Percentiles rank a stretch among this genome's conserved stretches.
Conservation (phyloP, 2,797 vertebrate genomes). For the Prunella strophiata region DNA sequence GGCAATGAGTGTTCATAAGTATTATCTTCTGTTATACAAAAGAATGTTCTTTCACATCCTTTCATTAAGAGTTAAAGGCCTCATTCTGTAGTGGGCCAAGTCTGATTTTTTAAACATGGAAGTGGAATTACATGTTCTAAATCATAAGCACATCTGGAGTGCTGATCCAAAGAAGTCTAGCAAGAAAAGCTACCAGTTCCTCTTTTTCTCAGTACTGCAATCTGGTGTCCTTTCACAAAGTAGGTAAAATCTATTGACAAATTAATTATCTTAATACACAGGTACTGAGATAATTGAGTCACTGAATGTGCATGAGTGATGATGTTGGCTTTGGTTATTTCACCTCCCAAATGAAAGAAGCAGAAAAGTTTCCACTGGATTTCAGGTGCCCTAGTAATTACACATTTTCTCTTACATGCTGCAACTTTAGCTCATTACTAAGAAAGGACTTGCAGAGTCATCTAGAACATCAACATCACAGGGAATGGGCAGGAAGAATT, state of each 20-base stretch:
- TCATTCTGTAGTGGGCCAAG: background rate
- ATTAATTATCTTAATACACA: background rate
- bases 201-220: background rate
- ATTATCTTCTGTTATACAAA: conserved; percentile 47
- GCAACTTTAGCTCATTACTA: background rate
- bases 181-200: background rate
- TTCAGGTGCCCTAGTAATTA: background rate
- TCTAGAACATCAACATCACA: background rate
- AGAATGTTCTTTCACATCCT: background rate
- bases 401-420: background rate
- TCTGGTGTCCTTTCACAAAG: background rate
- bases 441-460: background rate
- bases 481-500: background rate
- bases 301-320: background rate
- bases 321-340: background rate
- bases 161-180: background rate
- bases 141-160: background rate
- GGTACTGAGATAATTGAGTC: background rate
- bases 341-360: background rate
- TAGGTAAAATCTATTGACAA: background rate
- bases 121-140: background rate
- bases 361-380: background rate
- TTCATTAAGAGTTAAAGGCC: conserved; percentile 17
- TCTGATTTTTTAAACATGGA: conserved; percentile 4
- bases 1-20: conserved; percentile 18